These are phyloP conservation scores for Drosophila nikananu DNA, from an alignment of 1,140 invertebrate species.

Conservation along the genomic window DNA sequence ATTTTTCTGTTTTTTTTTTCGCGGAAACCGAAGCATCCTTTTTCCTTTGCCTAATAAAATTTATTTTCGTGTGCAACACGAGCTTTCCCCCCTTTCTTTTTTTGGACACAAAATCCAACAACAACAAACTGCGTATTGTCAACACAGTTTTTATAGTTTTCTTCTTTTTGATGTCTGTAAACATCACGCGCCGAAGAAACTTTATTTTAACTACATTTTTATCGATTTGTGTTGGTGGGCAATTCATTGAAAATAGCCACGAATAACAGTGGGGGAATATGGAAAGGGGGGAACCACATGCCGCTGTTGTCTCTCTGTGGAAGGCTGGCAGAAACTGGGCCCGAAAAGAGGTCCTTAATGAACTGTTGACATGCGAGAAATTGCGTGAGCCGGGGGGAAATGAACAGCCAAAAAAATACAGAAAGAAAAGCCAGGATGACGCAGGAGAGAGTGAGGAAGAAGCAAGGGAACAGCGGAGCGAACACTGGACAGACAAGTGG, in stretches of 20 bases:
- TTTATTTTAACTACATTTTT: slow-evolving; percentile 80
- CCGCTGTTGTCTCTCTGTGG: slow-evolving; percentile 47
- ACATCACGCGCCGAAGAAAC: slow-evolving; percentile 51
- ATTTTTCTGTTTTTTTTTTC: slow-evolving; percentile 12
- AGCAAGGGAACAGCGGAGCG: neutral
- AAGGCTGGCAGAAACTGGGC: slow-evolving; percentile 10
- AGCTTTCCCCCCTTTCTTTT: slow-evolving; percentile 6
- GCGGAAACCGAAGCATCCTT: slow-evolving; percentile 24
- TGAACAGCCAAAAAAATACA: slow-evolving; percentile 35
- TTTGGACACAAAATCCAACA: slow-evolving; percentile 16
- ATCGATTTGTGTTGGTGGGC: slow-evolving; percentile 62
- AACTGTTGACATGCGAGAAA: slow-evolving; percentile 80
- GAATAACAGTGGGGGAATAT: slow-evolving; percentile 18
- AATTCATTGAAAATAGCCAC: slow-evolving; percentile 65
- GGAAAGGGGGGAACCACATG: slow-evolving; percentile 19
- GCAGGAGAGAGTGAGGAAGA: neutral
- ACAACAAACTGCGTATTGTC: slow-evolving; percentile 22
- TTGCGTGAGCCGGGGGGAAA: slow-evolving; percentile 63
- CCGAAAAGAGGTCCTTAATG: slow-evolving; percentile 56
- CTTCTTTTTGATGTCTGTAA: slow-evolving; percentile 55
- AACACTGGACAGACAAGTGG: slow-evolving; percentile 64
- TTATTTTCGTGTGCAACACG: slow-evolving; percentile 58
- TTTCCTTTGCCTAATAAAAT: slow-evolving; percentile 47
- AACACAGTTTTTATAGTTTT: slow-evolving; percentile 39
- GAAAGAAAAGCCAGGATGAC: slow-evolving; percentile 2